A percentile compares a stretch with the other conserved stretches of the same genome.
These are phyloP conservation scores for Larimichthys crocea DNA, from an alignment of 2,113 vertebrate genomes.

Conservation along the genomic window DNA sequence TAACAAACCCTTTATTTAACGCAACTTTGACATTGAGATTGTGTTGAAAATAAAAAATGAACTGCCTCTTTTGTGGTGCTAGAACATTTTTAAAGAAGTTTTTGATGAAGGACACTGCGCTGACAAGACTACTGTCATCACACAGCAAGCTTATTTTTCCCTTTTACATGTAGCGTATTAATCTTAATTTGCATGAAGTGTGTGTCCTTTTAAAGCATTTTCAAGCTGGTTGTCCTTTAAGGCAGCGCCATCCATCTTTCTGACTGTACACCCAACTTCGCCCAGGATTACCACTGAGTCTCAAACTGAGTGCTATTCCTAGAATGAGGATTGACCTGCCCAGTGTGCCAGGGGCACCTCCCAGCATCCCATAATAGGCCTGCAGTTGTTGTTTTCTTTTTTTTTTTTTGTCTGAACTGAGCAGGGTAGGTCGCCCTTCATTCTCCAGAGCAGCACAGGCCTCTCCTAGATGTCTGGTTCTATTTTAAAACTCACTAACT, in stretches of 20 bases:
- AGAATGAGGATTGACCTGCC: constrained; percentile 72
- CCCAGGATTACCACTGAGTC: constrained; percentile 20
- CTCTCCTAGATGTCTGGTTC: constrained; percentile 48
- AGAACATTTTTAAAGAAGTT: neutral
- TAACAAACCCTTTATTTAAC: neutral
- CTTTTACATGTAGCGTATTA: neutral
- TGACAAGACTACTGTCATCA: neutral
- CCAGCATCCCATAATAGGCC: constrained; percentile 60
- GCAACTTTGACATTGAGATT: neutral
- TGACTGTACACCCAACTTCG: constrained; percentile 8
- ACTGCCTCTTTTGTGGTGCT: neutral
- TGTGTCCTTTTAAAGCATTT: neutral
- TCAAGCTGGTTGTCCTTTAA: neutral
- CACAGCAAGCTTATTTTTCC: neutral
- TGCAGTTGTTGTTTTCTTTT: constrained; percentile 45
- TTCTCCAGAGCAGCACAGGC: constrained; percentile 32
- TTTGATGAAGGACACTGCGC: neutral
- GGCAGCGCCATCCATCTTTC: neutral
- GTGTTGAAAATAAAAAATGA: neutral
- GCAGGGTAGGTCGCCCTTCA: constrained; percentile 33
- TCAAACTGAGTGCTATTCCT: constrained; percentile 53
- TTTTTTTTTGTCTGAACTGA: constrained; percentile 25
- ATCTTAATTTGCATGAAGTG: neutral
- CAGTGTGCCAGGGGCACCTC: constrained; percentile 49
- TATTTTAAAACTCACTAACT: constrained; percentile 62